Evolutionary conservation across 2,797 vertebrate genomes (phyloP).

Genomic region (Columba guinea): DNA sequence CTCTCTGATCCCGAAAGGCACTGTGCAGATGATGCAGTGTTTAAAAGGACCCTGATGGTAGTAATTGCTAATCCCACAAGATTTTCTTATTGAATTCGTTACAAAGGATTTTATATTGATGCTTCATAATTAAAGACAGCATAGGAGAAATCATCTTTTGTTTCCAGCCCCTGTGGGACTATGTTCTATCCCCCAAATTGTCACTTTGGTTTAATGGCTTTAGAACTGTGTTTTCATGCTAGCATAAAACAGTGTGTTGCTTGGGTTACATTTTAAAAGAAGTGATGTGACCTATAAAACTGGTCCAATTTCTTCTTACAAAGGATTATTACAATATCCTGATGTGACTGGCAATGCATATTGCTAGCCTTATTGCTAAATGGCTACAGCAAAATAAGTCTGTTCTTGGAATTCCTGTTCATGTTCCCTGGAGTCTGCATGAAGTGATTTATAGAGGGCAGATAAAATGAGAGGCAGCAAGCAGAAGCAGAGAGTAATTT

Average conservation of each 20-base stretch:
- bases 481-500: not conserved
- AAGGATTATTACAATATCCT: not conserved
- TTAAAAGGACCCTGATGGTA: not conserved
- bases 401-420: not conserved
- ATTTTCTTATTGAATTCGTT: not conserved
- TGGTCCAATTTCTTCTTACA: not conserved
- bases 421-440: not conserved
- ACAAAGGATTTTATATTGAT: not conserved
- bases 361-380: not conserved
- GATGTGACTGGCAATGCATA: not conserved
- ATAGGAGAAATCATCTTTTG: constrained; percentile 6
- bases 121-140: constrained; percentile 16
- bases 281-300: constrained; percentile 35
- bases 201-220: constrained; percentile 11
- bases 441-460: not conserved
- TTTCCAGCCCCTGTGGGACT: not conserved
- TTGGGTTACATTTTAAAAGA: not conserved
- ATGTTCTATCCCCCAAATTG: not conserved
- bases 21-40: not conserved
- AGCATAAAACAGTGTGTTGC: not conserved
- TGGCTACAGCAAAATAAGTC: not conserved
- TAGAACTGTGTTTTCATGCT: not conserved
- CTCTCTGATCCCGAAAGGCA: not conserved
- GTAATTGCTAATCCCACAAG: constrained; percentile 5
- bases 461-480: not conserved